Base-by-base conservation (phyloP, 2,797 vertebrate species). In the Phrynocephalus forsythii region DNA sequence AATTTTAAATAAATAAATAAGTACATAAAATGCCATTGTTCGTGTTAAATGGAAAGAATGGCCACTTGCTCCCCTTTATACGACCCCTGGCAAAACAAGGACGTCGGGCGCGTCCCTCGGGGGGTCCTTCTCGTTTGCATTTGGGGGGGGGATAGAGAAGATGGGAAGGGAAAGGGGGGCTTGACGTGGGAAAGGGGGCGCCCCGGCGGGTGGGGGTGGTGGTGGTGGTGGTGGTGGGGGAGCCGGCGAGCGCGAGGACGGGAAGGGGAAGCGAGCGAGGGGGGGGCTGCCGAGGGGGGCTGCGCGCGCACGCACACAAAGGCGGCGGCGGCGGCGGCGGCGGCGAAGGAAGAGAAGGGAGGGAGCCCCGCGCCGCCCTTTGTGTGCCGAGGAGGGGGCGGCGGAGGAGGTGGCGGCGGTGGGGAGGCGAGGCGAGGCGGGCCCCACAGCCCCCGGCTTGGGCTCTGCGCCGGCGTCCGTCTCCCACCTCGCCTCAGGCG, bases 291-390 rank as follows among this genome's bases (percentile, higher is more conserved):
- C 28, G 60, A n/a, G 28, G 44, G 38, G 76, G 79, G 20, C 3
- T 44, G 69, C 85, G 77, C 52, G 52, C 86, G 52, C 73, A 28
- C 63, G 13, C 75, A 0, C 92, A 93, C 94, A 95, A 95, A 95
- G 94, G 91, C 93, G 84, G 92, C 79, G 82, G 30, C 87, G 93
- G 87, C 92, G 69, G 91, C 93, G 84, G 92, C 79, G 82, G 30
- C 87, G 93, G 87, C 92, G 69, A 92, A 94, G 52, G 9, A 11
- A 56, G 52, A 9, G 13, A 2, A 94, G 94, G 92, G 89, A 48
- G 6, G 89, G 81, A 1, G 83, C 60, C 93, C 24, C 89, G 83
- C 33, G 88, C 86, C 4, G 87, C 91, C 92, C 93, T 94, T 93
- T 94, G 95, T 94, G 93, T 16, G 84, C 79, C 9, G 82, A 83